Evolutionary conservation across 2,888 invertebrate species (phyloP), one percentile per base, ranked within the genome.

Genomic region (Heliconius charithonia): DNA sequence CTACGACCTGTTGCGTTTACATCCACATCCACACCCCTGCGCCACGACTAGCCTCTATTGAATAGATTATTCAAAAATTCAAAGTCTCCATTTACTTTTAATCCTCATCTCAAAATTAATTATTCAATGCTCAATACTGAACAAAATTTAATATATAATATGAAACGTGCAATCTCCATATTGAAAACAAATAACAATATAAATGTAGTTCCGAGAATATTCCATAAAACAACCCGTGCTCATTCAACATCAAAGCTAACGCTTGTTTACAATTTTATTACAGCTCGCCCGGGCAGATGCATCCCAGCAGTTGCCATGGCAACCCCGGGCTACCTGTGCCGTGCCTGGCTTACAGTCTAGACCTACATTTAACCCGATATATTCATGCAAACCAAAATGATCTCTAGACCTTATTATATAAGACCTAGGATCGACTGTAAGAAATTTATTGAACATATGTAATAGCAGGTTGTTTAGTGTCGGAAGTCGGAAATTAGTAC

Each of bases 241-340:
- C 75, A 65, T 45, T 77, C 78, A 51, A 80, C 78, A 81, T 81
- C 81, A 80, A 80, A 79, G 78, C 72, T 51, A 80, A 81, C 75
- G 79, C 72, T 62, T 79, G 80, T 81, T 80, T 81, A 82, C 82
- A 78, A 82, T 81, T 83, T 81, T 81, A 83, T 81, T 80, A 81
- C 76, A 76, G 76, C 79, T 78, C 80, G 75, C 81, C 77, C 79
- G 77, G 82, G 81, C 77, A 76, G 80, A 76, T 82, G 81, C 82
- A 81, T 78, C 82, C 85, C 81, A 81, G 85, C 82, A 73, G 85
- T 85, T 83, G 82, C 84, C 82, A 85, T 84, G 81, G 79, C 79
- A 79, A 84, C 85, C 81, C 83, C 85, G 77, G 83, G 81, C 73
- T 79, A 80, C 79, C 74, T 76, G 77, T 37, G 56, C 32, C 71